Evolutionary conservation across 2,113 vertebrate species (phyloP).

Genomic region (Oncorhynchus gorbuscha): DNA sequence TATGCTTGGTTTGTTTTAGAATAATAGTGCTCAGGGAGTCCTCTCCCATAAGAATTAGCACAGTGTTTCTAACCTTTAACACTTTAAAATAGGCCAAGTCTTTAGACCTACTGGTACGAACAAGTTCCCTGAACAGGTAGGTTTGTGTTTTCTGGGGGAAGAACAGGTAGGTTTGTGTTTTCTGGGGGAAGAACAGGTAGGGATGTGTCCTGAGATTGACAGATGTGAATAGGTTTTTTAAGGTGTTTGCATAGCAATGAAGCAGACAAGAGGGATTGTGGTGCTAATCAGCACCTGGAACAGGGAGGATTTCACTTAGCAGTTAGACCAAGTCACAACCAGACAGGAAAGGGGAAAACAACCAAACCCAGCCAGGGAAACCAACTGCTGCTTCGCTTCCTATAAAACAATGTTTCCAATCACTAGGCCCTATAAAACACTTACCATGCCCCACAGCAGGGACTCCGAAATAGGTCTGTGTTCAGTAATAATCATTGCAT

Average conservation of each 20-base stretch:
- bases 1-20: too few relatives aligned
- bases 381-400: conserved; percentile 16
- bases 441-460: background rate
- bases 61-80: too few relatives aligned
- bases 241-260: background rate
- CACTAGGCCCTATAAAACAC: too few relatives aligned
- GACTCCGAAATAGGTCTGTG: conserved; percentile 21
- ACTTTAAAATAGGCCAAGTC: too few relatives aligned
- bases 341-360: background rate
- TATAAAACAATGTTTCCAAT: background rate
- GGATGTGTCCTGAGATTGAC: background rate
- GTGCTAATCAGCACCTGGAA: conserved; percentile 40
- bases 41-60: too few relatives aligned
- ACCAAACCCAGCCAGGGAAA: conserved; percentile 41
- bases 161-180: background rate
- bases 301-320: conserved; percentile 27
- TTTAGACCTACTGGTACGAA: too few relatives aligned
- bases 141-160: background rate
- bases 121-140: background rate
- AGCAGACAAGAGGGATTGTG: conserved; percentile 37
- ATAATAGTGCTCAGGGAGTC: too few relatives aligned
- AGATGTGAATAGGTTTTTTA: background rate
- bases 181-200: background rate
- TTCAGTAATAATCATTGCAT: conserved; percentile 39
- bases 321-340: conserved; percentile 1